Percentiles rank a stretch among this genome's conserved stretches.
phyloP scores from a whole-genome alignment of 2,797 vertebrate genomes.

The Siniperca scherzeri region DNA sequence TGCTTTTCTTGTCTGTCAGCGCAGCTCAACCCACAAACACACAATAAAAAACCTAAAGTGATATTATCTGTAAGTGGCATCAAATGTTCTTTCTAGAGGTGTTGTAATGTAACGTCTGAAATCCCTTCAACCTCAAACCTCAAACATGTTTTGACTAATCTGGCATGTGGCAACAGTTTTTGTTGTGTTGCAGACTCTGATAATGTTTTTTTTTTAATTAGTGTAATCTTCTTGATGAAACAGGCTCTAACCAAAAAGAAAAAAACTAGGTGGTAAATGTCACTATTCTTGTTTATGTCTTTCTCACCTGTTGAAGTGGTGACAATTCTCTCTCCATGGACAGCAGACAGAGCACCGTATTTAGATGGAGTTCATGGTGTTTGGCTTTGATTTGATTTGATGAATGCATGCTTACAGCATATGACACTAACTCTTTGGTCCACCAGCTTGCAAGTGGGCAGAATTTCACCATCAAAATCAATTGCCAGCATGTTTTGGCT shows the following conservation, averaged over 20 bases:
- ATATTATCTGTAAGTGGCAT: constrained; percentile 54
- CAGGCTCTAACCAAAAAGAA: neutral
- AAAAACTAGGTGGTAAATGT: neutral
- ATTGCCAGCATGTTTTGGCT: neutral
- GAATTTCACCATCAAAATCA: neutral
- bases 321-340: neutral
- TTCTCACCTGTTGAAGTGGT: neutral
- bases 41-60: constrained; percentile 15
- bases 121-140: constrained; percentile 49
- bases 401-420: neutral
- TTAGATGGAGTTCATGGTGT: neutral
- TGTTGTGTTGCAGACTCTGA: constrained; percentile 42
- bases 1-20: constrained; percentile 48
- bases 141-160: constrained; percentile 61
- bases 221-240: constrained; percentile 4
- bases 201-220: neutral
- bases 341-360: neutral
- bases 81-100: constrained; percentile 38
- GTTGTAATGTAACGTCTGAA: constrained; percentile 50
- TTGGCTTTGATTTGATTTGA: constrained; percentile 13
- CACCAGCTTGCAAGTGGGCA: neutral
- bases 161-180: constrained; percentile 35
- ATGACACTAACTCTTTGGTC: neutral
- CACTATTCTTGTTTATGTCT: constrained; percentile 11
- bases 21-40: constrained; percentile 43